Evolutionary conservation across 2,797 vertebrate genomes (phyloP).

Genomic region (Schizothorax lantsangensis): DNA sequence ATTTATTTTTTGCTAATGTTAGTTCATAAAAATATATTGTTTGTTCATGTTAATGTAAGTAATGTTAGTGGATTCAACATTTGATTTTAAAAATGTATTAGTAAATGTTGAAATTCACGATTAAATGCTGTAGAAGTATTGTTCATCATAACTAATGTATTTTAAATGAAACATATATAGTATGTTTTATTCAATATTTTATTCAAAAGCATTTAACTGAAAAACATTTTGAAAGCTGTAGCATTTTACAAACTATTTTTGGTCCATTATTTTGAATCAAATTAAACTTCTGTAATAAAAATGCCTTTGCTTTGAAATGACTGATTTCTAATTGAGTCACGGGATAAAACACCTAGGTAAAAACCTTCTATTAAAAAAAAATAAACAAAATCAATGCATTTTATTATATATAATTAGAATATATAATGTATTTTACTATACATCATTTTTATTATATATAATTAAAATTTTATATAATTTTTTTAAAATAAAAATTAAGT

Average conservation of each 20-base stretch:
- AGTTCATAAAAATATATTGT: too few species aligned
- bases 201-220: background rate
- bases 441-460: background rate
- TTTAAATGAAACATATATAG: background rate
- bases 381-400: background rate
- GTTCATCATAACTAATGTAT: background rate
- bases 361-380: background rate
- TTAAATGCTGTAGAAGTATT: background rate
- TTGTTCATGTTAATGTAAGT: too few species aligned
- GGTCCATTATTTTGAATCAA: background rate
- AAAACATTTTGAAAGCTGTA: background rate
- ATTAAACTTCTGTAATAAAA: background rate
- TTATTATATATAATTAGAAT: too few species aligned
- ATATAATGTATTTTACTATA: background rate
- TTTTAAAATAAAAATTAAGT: background rate
- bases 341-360: background rate
- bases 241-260: background rate
- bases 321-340: background rate
- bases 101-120: background rate
- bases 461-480: fast-evolving
- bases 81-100: background rate
- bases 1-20: too few species aligned
- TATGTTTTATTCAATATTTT: background rate
- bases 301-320: background rate
- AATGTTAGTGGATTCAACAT: too few species aligned